Base-by-base conservation (phyloP, 2,888 invertebrate genomes). In the Pachycephus smyrnensis region DNA sequence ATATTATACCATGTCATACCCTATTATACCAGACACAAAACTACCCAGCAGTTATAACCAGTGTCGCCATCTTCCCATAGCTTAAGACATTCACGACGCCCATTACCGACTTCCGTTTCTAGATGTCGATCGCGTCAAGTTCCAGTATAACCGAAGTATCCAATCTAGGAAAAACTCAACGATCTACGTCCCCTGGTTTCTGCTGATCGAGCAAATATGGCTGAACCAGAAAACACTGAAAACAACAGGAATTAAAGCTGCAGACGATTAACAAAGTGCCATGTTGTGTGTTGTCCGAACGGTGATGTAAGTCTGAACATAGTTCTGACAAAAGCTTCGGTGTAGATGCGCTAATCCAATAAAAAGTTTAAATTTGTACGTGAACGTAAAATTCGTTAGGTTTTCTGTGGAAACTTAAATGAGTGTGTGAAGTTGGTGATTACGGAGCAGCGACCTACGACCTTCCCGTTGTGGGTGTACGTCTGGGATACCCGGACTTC, bases 171-270 rank as follows among this genome's bases (percentile, higher is more conserved):
- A 55, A 55, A 23, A 55, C 15, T 55, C 55, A 55, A 55, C 55
- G 55, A 55, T 55, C 55, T 55, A 55, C 55, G 55, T 55, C 55
- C 6, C 12, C 33, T 74, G 74, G 36, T 74, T 74, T 74, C 74
- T 35, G 74, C 36, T 35, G 74, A 74, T 35, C 36, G 71, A 76
- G 30, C 35, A 73, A 84, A 82, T 73, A 85, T 85, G 85, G 86
- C 85, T 76, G 83, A 77, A 77, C 77, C 82, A 85, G 81, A 85
- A 86, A 85, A 85, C 86, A 85, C 85, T 86, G 81, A 78, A 78
- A 79, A 79, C 79, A 80, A 81, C 76, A 86, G 76, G 81, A 82
- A 84, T 86, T 83, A 71, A 82, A 81, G 73, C 81, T 79, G 77
- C 75, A 69, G n/a, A 76, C 35, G 30, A 40, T 30, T n/a, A 23